Conservation (phyloP, 2,888 invertebrate genomes). For the Reticulitermes lucifugus region DNA sequence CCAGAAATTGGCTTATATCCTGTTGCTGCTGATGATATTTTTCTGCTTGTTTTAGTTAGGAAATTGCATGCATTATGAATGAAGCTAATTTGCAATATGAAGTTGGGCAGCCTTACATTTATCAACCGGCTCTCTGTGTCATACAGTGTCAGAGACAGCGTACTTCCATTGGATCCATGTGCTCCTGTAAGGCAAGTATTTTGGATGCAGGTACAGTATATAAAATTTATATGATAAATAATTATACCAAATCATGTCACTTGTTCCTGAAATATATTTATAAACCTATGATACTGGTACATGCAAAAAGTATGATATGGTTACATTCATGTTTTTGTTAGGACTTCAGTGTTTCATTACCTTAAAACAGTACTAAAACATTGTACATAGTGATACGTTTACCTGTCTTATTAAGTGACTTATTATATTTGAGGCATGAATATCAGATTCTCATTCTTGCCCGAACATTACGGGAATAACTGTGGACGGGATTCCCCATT, state of each 20-base stretch:
- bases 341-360: background rate
- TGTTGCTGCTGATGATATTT: no score
- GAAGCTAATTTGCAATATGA: no score
- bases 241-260: conserved; percentile 15
- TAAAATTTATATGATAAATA: background rate
- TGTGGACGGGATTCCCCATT: conserved; percentile 4
- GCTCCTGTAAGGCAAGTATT: no score
- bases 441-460: background rate
- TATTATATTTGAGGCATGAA: background rate
- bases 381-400: background rate
- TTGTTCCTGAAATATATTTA: background rate
- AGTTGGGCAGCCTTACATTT: no score
- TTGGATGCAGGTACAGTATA: no score
- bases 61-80: no score
- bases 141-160: no score
- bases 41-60: no score
- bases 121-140: no score
- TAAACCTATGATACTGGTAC: background rate
- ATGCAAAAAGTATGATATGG: conserved; percentile 19
- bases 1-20: no score
- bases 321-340: conserved; percentile 25
- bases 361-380: conserved; percentile 4
- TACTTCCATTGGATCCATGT: no score
- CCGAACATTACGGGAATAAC: background rate
- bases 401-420: background rate